Evolutionary conservation across 2,797 vertebrate species (phyloP), one percentile per base, ranked within the genome.

Genomic region (Aselliscus stoliczkanus): DNA sequence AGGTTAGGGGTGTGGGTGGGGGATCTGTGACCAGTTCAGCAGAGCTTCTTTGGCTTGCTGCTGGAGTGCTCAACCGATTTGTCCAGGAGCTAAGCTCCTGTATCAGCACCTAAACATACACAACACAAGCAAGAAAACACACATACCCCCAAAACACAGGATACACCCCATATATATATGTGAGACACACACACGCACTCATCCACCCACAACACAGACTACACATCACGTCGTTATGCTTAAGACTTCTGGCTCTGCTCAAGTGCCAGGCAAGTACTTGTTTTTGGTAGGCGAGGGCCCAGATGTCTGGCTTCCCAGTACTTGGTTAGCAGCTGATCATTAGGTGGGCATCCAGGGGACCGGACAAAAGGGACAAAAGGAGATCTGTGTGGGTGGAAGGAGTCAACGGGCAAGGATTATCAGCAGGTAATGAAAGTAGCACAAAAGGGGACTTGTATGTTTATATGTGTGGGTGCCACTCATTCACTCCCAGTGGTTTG

Each of bases 1-100:
- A 8, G n/a, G 6, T 1, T 1, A 13, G 27, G 20, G 15, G 7
- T 50, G 47, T 50, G 47, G 47, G 47, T 29, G 12, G 12, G 72
- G n/a, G 25, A 8, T 27, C 58, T 39, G 23, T 7, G 62, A 13
- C 56, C 27, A 13, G 7, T 9, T n/a, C 60, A 4, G 27, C 31
- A 7, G 2, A 34, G 25, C 7, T 62, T 77, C 29, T 70, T 20
- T 14, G 54, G 34, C 31, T 70, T 25, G n/a, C 87, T 92, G 60
- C 65, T 52, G 88, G 21, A 1, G 97, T 96, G 81, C 54, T 95
- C 76, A 79, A 37, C 20, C 77, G 95, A 84, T 92, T 67, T 96
- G 97, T 96, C 96, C 92, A 82, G 69, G 81, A 94, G 89, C 83
- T 95, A 97, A 97, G 94, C 27, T 44, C 81, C 31, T 39, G 6